phyloP scores from a whole-genome alignment of 2,797 vertebrate genomes.

The Amniataba percoides region DNA sequence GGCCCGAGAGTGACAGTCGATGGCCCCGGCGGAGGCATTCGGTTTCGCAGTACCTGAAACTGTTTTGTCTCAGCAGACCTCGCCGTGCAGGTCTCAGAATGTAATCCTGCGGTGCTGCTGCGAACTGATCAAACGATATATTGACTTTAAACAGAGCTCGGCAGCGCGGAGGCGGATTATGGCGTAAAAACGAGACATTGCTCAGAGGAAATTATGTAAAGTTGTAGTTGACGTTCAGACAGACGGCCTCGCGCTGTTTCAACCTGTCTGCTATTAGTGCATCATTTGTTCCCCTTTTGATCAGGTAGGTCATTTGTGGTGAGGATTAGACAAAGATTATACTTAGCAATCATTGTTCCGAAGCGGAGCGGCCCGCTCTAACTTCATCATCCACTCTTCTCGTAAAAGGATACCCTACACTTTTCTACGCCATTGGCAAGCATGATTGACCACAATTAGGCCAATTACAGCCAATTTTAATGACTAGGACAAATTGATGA shows the following conservation, averaged over 20 bases:
- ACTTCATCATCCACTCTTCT: slow-evolving; percentile 57
- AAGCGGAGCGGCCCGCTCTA: slow-evolving; percentile 17
- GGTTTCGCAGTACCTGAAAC: slow-evolving; percentile 68
- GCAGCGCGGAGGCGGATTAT: not conserved
- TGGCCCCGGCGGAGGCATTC: slow-evolving; percentile 54
- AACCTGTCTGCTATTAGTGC: slow-evolving; percentile 62
- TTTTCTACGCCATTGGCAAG: slow-evolving; percentile 77
- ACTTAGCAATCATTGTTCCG: slow-evolving; percentile 61
- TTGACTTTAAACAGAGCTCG: slow-evolving; percentile 45
- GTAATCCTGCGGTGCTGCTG: slow-evolving; percentile 44
- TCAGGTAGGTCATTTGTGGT: slow-evolving; percentile 67
- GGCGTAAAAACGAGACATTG: slow-evolving; percentile 49
- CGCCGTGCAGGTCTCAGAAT: slow-evolving; percentile 35
- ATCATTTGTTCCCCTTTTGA: slow-evolving; percentile 67
- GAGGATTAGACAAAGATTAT: slow-evolving; percentile 69
- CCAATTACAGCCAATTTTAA: slow-evolving; percentile 80
- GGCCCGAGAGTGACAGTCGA: slow-evolving; percentile 60
- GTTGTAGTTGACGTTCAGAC: slow-evolving; percentile 29
- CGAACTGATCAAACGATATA: slow-evolving; percentile 50
- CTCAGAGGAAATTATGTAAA: slow-evolving; percentile 22
- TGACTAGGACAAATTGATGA: slow-evolving; percentile 81
- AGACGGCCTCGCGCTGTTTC: slow-evolving; percentile 34
- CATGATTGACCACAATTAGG: slow-evolving; percentile 81
- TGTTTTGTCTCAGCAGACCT: slow-evolving; percentile 66
- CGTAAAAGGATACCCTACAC: slow-evolving; percentile 78